Percentiles rank a stretch among this genome's conserved stretches.
Evolutionary conservation across 1,140 invertebrate genomes (phyloP).

Genomic region (Halyomorpha halys): DNA sequence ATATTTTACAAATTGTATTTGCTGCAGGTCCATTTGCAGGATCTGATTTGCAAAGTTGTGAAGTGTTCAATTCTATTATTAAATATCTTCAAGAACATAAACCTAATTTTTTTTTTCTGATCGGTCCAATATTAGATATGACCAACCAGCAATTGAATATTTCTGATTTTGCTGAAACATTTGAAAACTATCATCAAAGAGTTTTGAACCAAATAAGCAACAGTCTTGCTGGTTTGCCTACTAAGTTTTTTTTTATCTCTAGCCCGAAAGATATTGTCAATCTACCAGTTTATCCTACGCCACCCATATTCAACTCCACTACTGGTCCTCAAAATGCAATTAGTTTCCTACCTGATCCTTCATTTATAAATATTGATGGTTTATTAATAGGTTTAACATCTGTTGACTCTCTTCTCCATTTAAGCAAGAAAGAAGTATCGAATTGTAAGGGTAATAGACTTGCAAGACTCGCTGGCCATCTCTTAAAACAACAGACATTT

Average conservation of each 20-base stretch:
- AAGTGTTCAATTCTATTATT: constrained; percentile 69
- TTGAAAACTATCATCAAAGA: constrained; percentile 58
- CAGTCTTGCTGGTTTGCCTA: constrained; percentile 41
- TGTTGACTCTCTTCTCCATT: constrained; percentile 53
- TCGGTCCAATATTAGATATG: constrained; percentile 72
- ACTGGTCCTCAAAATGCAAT: too few relatives aligned
- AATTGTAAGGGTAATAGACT: constrained; percentile 44
- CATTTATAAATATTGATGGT: too few relatives aligned
- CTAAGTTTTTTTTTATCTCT: too few relatives aligned
- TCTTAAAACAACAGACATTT: constrained; percentile 65
- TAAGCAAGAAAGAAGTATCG: constrained; percentile 57
- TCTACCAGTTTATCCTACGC: too few relatives aligned
- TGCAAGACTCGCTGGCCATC: constrained; percentile 56
- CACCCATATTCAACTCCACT: too few relatives aligned
- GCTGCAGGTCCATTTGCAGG: too few relatives aligned
- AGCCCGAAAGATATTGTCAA: too few relatives aligned
- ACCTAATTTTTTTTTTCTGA: constrained; percentile 69
- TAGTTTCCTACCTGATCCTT: too few relatives aligned
- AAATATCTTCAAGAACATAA: constrained; percentile 52
- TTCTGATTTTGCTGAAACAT: constrained; percentile 47
- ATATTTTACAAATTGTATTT: too few relatives aligned
- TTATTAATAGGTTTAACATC: constrained; percentile 67
- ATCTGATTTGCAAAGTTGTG: constrained; percentile 34
- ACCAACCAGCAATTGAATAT: constrained; percentile 50
- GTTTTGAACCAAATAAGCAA: constrained; percentile 52